Conservation (phyloP, 2,888 invertebrate genomes). For the Brassicogethes aeneus region DNA sequence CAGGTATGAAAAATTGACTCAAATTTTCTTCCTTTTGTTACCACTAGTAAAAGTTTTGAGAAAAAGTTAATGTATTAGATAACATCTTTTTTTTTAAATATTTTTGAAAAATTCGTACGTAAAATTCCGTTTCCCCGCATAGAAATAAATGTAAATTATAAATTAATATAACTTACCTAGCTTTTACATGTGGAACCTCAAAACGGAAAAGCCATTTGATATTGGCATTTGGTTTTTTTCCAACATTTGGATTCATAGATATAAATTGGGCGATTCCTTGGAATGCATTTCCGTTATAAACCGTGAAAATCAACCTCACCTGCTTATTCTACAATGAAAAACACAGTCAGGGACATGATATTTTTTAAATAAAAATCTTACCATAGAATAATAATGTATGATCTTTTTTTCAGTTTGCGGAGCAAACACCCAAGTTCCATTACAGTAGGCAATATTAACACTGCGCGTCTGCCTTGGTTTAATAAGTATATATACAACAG, state of each 20-base stretch:
- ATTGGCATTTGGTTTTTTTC: slow-evolving; percentile 17
- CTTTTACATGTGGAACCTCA: slow-evolving; percentile 15
- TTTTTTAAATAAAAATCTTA: neutral
- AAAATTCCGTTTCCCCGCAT: too few species aligned
- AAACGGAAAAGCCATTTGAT: slow-evolving; percentile 15
- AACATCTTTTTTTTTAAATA: too few species aligned
- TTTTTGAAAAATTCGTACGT: too few species aligned
- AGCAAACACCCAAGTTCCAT: slow-evolving; percentile 51
- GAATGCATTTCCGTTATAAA: neutral
- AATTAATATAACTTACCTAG: slow-evolving; percentile 14
- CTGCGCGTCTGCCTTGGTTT: slow-evolving; percentile 48
- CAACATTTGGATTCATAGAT: slow-evolving; percentile 6
- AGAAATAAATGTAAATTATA: neutral
- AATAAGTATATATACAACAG: slow-evolving; percentile 50
- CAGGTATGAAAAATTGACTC: too few species aligned
- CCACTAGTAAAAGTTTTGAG: too few species aligned
- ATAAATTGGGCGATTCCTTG: slow-evolving; percentile 11
- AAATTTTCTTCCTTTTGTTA: too few species aligned
- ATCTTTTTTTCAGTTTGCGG: slow-evolving; percentile 53
- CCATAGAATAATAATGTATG: slow-evolving; percentile 33
- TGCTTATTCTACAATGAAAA: slow-evolving; percentile 30
- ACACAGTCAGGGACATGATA: slow-evolving; percentile 4
- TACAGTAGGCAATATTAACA: slow-evolving; percentile 48
- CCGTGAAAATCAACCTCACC: slow-evolving; percentile 25
- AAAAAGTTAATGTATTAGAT: too few species aligned